phyloP scores from a whole-genome alignment of 2,888 invertebrate species.

The Tanaodytes sp. region DNA sequence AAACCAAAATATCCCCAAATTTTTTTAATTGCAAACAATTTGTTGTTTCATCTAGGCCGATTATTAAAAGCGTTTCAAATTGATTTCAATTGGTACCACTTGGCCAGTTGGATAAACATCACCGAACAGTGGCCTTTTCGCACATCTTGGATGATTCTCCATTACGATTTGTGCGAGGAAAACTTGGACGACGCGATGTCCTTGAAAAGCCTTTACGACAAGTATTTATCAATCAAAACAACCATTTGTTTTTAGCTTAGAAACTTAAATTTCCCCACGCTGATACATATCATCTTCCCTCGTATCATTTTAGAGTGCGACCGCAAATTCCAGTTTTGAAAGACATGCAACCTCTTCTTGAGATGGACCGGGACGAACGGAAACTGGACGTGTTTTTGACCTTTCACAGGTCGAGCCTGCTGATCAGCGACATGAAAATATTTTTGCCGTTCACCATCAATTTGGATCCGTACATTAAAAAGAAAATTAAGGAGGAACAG shows the following conservation, averaged over 20 bases:
- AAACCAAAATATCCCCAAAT: no score
- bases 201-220: conserved; percentile 92
- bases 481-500: conserved; percentile 92
- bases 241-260: neutral
- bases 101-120: conserved; percentile 98
- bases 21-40: no score
- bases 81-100: conserved; percentile 98
- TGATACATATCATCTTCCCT: no score
- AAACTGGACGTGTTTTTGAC: conserved; percentile 95
- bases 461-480: conserved; percentile 96
- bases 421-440: conserved; percentile 91
- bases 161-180: conserved; percentile 92
- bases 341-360: conserved; percentile 90
- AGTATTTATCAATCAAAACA: conserved; percentile 77
- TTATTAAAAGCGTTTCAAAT: conserved; percentile 98
- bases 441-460: conserved; percentile 99
- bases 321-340: conserved; percentile 87
- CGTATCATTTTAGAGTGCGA: conserved; percentile 83
- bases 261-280: no score
- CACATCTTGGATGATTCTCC: conserved; percentile 96
- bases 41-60: no score
- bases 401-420: conserved; percentile 87
- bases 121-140: conserved; percentile 99
- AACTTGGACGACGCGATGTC: conserved; percentile 88
- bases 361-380: conserved; percentile 94